Base-by-base conservation (phyloP, 1,140 invertebrate genomes). In the Tigriopus japonicus region DNA sequence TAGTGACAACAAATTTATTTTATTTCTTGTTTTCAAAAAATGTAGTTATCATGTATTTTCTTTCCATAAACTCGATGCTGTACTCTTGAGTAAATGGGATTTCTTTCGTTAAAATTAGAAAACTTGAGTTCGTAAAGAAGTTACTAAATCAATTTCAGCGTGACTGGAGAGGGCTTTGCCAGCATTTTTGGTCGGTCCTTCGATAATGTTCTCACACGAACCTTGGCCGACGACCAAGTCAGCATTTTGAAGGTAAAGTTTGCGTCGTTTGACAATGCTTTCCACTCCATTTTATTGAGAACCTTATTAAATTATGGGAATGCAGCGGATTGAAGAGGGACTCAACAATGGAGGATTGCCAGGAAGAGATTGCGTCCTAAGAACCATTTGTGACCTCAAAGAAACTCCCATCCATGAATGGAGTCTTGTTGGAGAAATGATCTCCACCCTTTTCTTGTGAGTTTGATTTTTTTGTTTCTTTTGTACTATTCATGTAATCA, bases 351-450 rank as follows among this genome's bases (percentile, higher is more conserved):
- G 35, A 13, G 55, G 55, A 19, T n/a, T 58, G 41, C 17, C 21
- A 2, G 55, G 55, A 6, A 23, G 55, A 15, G 28, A 58, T 14
- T 58, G 55, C 15, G 55, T 58, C 17, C 40, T 58, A 7, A 41
- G 28, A 58, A 41, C 55, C 24, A 43, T 58, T 28, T 58, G 55
- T 42, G 55, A 58, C 15, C 28, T 58, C 3, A 21, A 15, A 12
- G 55, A 58, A 40, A 58, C 55, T 17, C 55, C 55, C 21, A 58
- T 58, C 15, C 55, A 58, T 42, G 28, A 58, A 40, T 58, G 55
- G 55, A 58, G 28, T 41, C 5, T 58, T 7, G n/a, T 58, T 6
- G 55, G 55, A 40, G 55, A 58, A 58, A 41, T 58, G 55, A 40
- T 58, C 1, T 41, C 17, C 24, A 17, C 40, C 1, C 17, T 58